Evolutionary conservation across 2,888 invertebrate species (phyloP).

Genomic region (Drosophila eohydei): DNA sequence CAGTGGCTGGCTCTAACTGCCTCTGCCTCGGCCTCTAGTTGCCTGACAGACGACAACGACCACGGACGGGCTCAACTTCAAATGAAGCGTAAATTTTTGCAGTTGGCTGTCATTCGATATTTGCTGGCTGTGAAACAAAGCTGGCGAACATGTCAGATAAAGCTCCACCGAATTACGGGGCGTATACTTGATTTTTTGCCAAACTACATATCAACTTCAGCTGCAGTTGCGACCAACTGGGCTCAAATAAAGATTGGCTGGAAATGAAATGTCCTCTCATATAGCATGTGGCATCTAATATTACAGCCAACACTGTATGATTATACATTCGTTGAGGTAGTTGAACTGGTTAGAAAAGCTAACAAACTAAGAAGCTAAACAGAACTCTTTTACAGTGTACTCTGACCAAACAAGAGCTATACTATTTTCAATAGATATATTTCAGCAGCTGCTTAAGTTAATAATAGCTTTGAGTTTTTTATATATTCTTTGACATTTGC

Average conservation of each 20-base stretch:
- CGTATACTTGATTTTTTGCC: constrained; percentile 66
- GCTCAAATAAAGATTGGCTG: neutral
- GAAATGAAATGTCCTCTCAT: neutral
- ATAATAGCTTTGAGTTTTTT: neutral
- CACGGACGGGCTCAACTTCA: constrained; percentile 63
- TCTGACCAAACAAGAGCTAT: neutral
- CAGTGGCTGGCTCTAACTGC: constrained; percentile 12
- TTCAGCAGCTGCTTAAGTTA: neutral
- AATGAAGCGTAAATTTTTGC: constrained; percentile 77
- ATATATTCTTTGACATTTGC: too few species aligned
- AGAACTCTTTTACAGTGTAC: too few species aligned
- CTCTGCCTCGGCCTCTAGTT: constrained; percentile 22
- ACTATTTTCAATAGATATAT: neutral
- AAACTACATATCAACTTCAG: constrained; percentile 57
- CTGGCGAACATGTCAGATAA: constrained; percentile 62
- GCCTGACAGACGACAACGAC: constrained; percentile 58
- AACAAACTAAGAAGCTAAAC: too few species aligned
- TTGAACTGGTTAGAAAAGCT: too few species aligned
- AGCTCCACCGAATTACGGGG: constrained; percentile 34
- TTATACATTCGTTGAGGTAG: neutral
- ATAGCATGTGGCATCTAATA: too few species aligned
- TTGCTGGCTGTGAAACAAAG: constrained; percentile 52
- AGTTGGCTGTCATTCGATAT: constrained; percentile 43
- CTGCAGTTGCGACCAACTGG: neutral
- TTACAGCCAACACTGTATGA: neutral